Conservation (phyloP, 2,113 vertebrate genomes). For the Cynocephalus volans region DNA sequence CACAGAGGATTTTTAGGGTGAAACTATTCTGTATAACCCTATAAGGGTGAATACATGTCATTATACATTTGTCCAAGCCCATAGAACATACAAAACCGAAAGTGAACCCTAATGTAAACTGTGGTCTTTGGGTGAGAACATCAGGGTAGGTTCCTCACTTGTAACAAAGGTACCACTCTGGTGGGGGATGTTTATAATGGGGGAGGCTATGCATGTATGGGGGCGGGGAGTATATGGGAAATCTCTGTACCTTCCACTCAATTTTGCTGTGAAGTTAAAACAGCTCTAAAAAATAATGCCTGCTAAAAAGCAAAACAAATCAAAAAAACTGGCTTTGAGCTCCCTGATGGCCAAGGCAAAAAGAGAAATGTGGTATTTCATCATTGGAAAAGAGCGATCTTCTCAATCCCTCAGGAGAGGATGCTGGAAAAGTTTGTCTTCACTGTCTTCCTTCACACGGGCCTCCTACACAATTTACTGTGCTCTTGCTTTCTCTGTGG, state of each 20-base stretch:
- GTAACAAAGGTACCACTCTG: neutral
- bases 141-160: neutral
- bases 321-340: neutral
- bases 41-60: neutral
- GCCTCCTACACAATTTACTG: neutral
- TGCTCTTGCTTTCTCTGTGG: neutral
- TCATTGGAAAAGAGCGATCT: neutral
- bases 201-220: neutral
- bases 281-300: neutral
- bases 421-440: neutral
- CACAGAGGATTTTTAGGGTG: neutral
- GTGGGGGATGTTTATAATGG: neutral
- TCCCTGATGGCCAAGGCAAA: slow-evolving; percentile 17
- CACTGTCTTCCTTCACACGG: neutral
- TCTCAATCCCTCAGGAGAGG: neutral
- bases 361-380: neutral
- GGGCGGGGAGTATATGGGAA: neutral
- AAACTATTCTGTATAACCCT: neutral
- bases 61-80: neutral
- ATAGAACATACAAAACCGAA: neutral
- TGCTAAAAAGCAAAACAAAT: neutral
- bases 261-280: neutral
- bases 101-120: neutral
- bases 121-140: neutral
- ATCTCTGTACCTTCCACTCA: neutral